Conservation (phyloP, 2,888 invertebrate species). For the Drosophila kambysellisi region DNA sequence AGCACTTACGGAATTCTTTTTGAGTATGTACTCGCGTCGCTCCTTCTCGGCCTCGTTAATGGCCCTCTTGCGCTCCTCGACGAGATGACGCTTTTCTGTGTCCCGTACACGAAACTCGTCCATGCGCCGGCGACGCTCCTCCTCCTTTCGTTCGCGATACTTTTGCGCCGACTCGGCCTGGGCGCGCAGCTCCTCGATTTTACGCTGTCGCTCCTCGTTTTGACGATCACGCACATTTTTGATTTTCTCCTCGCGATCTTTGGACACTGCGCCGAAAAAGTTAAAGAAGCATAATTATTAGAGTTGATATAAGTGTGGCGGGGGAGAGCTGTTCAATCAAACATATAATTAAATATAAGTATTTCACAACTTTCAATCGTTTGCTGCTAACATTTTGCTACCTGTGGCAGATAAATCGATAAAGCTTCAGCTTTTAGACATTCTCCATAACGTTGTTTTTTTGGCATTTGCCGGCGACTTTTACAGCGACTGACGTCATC, state of each 20-base stretch:
- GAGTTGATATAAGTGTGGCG: not conserved
- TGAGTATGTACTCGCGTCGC: constrained; percentile 93
- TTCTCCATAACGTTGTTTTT: constrained; percentile 43
- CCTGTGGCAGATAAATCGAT: constrained; percentile 66
- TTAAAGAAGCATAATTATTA: constrained; percentile 2
- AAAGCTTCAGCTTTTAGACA: constrained; percentile 41
- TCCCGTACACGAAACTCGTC: constrained; percentile 93
- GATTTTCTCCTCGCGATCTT: constrained; percentile 89
- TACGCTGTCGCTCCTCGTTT: constrained; percentile 94
- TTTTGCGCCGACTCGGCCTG: constrained; percentile 95
- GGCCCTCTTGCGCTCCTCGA: constrained; percentile 95
- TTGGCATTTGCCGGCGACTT: constrained; percentile 71
- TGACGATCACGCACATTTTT: constrained; percentile 93
- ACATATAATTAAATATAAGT: too few relatives aligned
- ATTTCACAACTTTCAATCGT: not conserved
- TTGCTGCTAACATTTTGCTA: constrained; percentile 33
- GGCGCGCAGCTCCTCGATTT: constrained; percentile 94
- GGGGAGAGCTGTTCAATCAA: not conserved
- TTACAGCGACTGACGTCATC: constrained; percentile 72
- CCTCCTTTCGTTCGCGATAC: constrained; percentile 95
- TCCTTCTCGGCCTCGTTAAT: constrained; percentile 96
- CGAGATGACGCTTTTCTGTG: constrained; percentile 89
- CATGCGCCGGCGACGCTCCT: constrained; percentile 92
- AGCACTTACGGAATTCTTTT: constrained; percentile 89
- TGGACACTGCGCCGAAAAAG: constrained; percentile 68